Evolutionary conservation across 2,888 invertebrate species (phyloP).

Genomic region (Lysandra coridon): DNA sequence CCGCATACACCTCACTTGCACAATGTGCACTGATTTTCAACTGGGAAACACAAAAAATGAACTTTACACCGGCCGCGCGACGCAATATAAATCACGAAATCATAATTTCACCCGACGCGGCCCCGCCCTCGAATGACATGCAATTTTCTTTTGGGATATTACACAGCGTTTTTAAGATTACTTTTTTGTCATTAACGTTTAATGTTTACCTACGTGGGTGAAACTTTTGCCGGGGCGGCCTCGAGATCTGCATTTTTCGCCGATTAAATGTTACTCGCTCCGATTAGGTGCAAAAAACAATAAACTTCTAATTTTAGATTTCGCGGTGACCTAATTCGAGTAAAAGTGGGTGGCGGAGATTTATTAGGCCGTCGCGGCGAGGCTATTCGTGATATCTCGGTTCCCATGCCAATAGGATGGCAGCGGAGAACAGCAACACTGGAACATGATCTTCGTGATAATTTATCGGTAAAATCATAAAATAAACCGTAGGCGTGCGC

Average conservation of each 20-base stretch:
- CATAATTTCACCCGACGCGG: constrained; percentile 60
- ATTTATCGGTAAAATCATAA: constrained; percentile 65
- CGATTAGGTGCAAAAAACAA: constrained; percentile 20
- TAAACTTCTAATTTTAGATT: constrained; percentile 7
- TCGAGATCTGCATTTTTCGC: constrained; percentile 47
- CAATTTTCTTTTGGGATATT: constrained; percentile 70
- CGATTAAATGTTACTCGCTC: constrained; percentile 35
- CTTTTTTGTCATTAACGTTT: constrained; percentile 58
- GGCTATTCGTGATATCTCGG: constrained; percentile 41
- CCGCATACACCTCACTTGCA: constrained; percentile 50
- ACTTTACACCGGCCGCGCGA: constrained; percentile 52
- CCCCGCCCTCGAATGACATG: constrained; percentile 71
- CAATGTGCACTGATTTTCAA: constrained; percentile 67
- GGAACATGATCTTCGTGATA: constrained; percentile 74
- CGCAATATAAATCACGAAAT: constrained; percentile 71
- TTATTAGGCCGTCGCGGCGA: constrained; percentile 36
- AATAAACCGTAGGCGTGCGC: constrained; percentile 61
- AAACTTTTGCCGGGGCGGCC: constrained; percentile 61
- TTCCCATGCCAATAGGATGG: constrained; percentile 64
- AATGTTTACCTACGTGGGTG: constrained; percentile 49
- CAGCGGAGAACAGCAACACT: constrained; percentile 60
- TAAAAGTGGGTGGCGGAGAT: constrained; percentile 15
- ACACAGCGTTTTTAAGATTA: constrained; percentile 68
- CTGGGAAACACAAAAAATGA: constrained; percentile 57
- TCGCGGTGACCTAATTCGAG: not conserved